Evolutionary conservation across 92 coral and sea anemone species (phyloP), one percentile per base, ranked within the genome.

Genomic region (Porites lobata): DNA sequence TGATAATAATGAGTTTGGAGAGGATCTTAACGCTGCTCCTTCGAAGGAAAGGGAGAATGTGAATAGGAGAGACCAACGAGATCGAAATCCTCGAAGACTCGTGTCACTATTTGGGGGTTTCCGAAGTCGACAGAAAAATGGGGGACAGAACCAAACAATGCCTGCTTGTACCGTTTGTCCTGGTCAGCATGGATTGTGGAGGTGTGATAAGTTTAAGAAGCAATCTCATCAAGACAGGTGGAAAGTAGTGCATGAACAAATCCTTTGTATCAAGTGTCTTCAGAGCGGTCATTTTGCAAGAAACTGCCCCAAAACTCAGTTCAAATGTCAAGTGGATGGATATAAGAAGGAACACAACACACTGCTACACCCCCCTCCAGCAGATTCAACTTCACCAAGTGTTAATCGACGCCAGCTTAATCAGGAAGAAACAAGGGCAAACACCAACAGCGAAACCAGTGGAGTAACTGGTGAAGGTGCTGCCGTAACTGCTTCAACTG

Each of bases 1-100:
- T 47, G 84, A 92, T 4, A 92, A 94, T 88, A 89, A 94, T 80
- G 95, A 90, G 76, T 92, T 95, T 72, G 90, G 95, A 29, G 88
- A 92, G 76, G 83, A 90, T 62, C 65, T 83, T 17, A 53, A 58
- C 80, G 77, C 54, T 43, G 19, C 58, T 32, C 78, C 54, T 77
- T 51, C 65, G 84, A 47, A 52, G 92, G 70, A 21, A 65, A 54
- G 78, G 74, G 56, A 50, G 64, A 73, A 53, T 50, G 64, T 22
- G 61, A 84, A 67, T 79, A 38, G 78, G 61, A 83, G 72, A 84
- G 77, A 77, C 7, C 17, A 57, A 18, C 54, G 53, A 32, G 56
- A 54, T 59, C 69, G 64, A 74, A 11, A 15, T 22, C 50, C 74
- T 6, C 83, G n/a, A 15, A 80, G 71, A 14, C 21, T 61, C 11